These are phyloP conservation scores for Anguilla rostrata DNA, from an alignment of 2,113 vertebrate genomes.

Conservation along the genomic window DNA sequence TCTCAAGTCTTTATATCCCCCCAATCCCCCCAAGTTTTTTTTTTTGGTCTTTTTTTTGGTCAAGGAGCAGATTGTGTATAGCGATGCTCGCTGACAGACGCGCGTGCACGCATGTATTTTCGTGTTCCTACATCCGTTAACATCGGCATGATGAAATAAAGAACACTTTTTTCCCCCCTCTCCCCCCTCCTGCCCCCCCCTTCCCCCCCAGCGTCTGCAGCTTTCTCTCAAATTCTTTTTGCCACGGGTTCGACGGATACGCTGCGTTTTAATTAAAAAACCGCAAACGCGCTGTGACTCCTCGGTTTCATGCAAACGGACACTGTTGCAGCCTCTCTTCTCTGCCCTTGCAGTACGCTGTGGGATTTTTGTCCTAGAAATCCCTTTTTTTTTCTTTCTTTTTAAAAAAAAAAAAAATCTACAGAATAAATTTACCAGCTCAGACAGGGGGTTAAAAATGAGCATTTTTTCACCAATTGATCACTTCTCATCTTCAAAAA, in stretches of 20 bases:
- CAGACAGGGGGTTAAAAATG: neutral
- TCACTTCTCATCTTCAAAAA: neutral
- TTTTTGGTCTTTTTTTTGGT: neutral
- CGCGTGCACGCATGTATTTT: neutral
- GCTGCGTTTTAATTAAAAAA: neutral
- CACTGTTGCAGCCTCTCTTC: neutral
- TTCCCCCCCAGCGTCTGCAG: neutral
- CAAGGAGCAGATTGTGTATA: neutral
- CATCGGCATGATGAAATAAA: neutral
- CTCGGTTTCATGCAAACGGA: neutral
- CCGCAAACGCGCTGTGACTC: too few species aligned
- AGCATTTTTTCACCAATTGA: too few species aligned
- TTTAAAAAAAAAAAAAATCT: neutral
- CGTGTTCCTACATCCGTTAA: neutral
- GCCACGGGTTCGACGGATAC: conserved; percentile 23
- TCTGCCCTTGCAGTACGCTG: conserved; percentile 20
- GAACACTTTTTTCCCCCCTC: neutral
- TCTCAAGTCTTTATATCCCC: neutral
- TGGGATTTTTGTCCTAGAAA: conserved; percentile 1
- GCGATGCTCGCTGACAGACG: neutral
- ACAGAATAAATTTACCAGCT: neutral
- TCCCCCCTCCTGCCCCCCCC: too few species aligned
- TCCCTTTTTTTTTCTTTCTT: neutral
- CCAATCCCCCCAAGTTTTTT: neutral
- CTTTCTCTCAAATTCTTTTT: neutral